Evolutionary conservation across 2,888 invertebrate genomes (phyloP).

Genomic region (Acanthosepion pharaonis): DNA sequence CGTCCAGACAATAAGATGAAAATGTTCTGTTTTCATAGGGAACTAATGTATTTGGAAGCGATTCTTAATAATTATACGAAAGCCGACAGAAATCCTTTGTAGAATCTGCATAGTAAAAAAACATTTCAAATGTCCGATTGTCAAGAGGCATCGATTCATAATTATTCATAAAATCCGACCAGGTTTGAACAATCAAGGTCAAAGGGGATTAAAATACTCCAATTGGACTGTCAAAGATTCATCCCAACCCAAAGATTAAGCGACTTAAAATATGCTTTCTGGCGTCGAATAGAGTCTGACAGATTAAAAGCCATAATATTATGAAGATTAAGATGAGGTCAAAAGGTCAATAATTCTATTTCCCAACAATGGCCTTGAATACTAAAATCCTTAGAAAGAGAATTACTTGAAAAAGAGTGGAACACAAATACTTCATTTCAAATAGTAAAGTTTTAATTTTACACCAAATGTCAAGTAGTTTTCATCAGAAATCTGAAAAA

Average conservation of each 20-base stretch:
- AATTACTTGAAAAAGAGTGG: neutral
- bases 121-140: no score
- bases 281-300: neutral
- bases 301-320: neutral
- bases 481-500: no score
- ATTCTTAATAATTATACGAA: no score
- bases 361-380: neutral
- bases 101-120: no score
- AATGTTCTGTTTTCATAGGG: neutral
- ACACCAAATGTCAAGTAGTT: no score
- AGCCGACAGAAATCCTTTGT: no score
- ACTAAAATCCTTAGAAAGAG: neutral
- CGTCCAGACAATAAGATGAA: neutral
- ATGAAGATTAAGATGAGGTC: neutral
- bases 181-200: neutral
- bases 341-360: neutral
- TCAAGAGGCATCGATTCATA: no score
- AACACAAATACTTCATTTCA: neutral
- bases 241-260: neutral
- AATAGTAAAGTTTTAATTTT: no score
- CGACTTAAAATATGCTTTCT: neutral
- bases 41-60: neutral
- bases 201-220: neutral
- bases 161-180: neutral
- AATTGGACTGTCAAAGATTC: neutral